phyloP scores from a whole-genome alignment of 2,888 invertebrate species.

The Myopa testacea region DNA sequence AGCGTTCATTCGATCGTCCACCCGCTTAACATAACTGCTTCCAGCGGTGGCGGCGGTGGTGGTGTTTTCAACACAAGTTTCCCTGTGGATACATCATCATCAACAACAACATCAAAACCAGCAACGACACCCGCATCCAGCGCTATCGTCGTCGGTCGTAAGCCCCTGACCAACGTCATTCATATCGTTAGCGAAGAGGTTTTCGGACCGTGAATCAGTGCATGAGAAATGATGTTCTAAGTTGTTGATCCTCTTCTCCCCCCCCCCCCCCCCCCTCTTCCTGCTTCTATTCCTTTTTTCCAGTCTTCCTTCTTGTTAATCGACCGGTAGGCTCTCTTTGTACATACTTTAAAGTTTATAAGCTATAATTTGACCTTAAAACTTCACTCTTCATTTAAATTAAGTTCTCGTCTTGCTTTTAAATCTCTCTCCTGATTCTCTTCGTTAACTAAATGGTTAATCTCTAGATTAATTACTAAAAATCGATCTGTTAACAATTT shows the following conservation, averaged over 20 bases:
- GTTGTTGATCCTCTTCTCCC: not conserved
- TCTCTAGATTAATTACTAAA: no score
- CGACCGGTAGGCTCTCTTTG: not conserved
- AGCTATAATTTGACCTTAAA: no score
- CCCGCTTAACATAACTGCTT: no score
- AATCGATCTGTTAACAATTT: no score
- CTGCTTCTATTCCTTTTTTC: not conserved
- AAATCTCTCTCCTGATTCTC: no score
- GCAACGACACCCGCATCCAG: slow-evolving; percentile 48
- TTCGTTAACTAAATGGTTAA: no score
- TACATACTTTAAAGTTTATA: not conserved
- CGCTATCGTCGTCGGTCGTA: slow-evolving; percentile 38
- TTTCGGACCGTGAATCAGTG: slow-evolving; percentile 42
- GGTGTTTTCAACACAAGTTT: not conserved
- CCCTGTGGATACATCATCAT: not conserved
- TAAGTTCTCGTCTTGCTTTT: no score
- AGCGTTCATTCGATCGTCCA: slow-evolving; percentile 8
- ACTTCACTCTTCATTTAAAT: no score
- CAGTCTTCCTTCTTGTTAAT: not conserved
- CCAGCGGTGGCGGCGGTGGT: slow-evolving; percentile 11
- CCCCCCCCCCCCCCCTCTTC: not conserved
- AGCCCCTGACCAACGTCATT: slow-evolving; percentile 56
- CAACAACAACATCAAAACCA: slow-evolving; percentile 42
- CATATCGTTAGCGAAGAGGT: slow-evolving; percentile 63
- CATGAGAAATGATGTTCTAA: not conserved